Base-by-base conservation (phyloP, 1,140 invertebrate genomes). In the Drosophila sp. region DNA sequence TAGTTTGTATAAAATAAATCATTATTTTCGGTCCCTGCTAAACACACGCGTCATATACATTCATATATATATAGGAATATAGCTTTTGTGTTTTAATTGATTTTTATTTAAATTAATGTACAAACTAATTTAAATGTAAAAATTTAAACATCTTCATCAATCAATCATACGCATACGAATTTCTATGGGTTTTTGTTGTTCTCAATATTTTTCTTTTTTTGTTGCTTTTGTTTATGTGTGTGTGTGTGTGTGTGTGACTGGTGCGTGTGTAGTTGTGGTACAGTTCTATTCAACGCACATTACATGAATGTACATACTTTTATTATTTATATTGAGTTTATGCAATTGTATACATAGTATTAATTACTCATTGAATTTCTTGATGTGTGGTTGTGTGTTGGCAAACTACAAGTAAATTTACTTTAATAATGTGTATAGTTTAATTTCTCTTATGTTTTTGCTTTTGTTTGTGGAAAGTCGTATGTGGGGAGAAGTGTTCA, bases 61-160 rank as follows among this genome's bases (percentile, higher is more conserved):
- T 54, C 38, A 48, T 64, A 48, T 41, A 51, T 59, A 59, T 11
- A 65, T 54, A 41, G 50, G 27, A 48, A 50, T 61, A 59, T 69
- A 46, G 50, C 8, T 54, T 29, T 50, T 54, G 32, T 64, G 67
- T 69, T 69, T 41, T 82, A 87, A 89, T 87, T 89, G 82, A 87
- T 87, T 87, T 87, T 87, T 87, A 87, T 87, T 87, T 87, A 87
- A 87, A 87, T 87, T 89, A 87, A 79, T 87, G 83, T 87, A 87
- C 82, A 87, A 87, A 87, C 82, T 87, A 87, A 87, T 87, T 87
- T 74, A 74, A 74, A 82, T 89, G 82, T 87, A 87, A 87, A 87
- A 87, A 89, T 87, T 86, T 78, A 87, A 87, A 89, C 83, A 86
- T 82, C 63, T 69, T 73, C 80, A 80, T 84, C 79, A 86, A 72